Base-by-base conservation (phyloP, 2,113 vertebrate genomes). In the Ramphastos sulfuratus region DNA sequence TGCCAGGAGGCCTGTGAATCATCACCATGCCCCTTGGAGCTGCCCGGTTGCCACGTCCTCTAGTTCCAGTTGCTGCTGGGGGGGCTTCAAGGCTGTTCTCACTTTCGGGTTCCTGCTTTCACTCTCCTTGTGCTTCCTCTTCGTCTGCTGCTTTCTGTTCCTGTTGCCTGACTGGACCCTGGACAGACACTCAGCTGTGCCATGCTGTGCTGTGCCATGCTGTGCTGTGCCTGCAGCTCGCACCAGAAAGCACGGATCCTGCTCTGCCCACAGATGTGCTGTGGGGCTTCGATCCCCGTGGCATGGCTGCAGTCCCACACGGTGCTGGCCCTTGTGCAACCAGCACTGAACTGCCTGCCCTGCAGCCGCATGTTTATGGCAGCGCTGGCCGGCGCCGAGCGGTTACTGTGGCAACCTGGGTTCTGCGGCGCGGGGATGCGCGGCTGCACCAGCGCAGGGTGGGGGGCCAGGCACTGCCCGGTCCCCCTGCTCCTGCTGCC, bases 381-480 rank as follows among this genome's bases (percentile, higher is more conserved):
- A 90, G 73, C 85, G 37, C 70, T 1, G 25, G 55, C 66, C 23
- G 25, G 35, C 77, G 48, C 30, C 2, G 7, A 67, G 92, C 6
- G 2, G 92, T 90, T 90, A 54, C 92, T 78, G 80, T 91, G 92
- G 88, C 75, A 91, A 91, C 88, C 58, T 4, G 37, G 64, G 52
- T 39, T 64, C 33, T 79, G 85, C 64, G 37, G 52, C 4, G 1
- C 4, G 1, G 56, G 69, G 92, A 75, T 58, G 59, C 2, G 0
- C 0, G 3, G 35, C 64, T 58, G 82, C 74, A 31, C 11, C 7
- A 1, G 5, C 0, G 0, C 0, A 3, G 66, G n/a, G 18, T 1
- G 33, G 42, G 58, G 27, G 50, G 9, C 9, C 16, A 3, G 31
- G 21, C 1, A 9, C 81, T 81, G 39, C 67, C 54, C 0, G 0